These are phyloP conservation scores for Portunus trituberculatus DNA, from an alignment of 1,140 invertebrate species.

Conservation along the genomic window DNA sequence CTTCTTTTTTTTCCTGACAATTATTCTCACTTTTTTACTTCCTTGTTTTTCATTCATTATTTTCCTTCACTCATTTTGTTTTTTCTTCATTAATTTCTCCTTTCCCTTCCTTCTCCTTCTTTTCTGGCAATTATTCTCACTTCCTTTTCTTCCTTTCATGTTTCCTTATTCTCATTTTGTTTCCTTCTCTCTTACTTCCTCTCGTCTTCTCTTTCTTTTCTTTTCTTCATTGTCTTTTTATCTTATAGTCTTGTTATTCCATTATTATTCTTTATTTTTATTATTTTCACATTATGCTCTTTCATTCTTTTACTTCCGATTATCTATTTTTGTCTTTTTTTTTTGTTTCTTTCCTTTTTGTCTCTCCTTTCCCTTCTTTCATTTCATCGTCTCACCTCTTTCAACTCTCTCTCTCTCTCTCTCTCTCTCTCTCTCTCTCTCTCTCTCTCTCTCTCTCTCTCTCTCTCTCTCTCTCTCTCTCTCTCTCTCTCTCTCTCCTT, in stretches of 20 bases:
- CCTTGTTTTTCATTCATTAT: background rate
- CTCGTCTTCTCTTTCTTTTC: background rate
- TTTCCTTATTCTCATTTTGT: background rate
- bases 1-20: background rate
- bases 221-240: background rate
- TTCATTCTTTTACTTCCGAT: background rate
- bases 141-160: too few relatives aligned
- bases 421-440: slow-evolving; percentile 45
- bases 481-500: background rate
- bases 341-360: background rate
- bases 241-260: background rate
- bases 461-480: slow-evolving; percentile 8
- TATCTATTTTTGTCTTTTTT: background rate
- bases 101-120: too few relatives aligned
- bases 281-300: too few relatives aligned
- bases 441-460: slow-evolving; percentile 42
- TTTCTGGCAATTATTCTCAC: too few relatives aligned
- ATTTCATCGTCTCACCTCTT: too few relatives aligned
- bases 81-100: background rate
- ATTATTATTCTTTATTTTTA: too few relatives aligned
- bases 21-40: background rate
- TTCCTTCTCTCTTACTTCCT: background rate
- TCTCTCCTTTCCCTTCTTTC: background rate
- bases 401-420: background rate
- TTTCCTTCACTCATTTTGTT: background rate